Base-by-base conservation (phyloP, 2,797 vertebrate genomes). In the Odontamblyopus rebecca region DNA sequence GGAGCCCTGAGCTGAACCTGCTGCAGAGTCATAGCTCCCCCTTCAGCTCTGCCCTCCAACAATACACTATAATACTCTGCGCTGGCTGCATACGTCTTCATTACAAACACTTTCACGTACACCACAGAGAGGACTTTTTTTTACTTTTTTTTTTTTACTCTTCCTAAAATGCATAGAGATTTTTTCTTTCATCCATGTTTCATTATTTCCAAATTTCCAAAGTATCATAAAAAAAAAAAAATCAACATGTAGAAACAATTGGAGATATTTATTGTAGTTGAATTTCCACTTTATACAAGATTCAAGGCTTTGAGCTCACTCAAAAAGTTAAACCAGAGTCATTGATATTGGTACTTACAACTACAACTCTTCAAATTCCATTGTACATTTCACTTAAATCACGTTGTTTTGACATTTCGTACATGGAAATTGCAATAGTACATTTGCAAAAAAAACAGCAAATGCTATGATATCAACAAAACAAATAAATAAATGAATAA, bases 21-120 rank as follows among this genome's bases (percentile, higher is more conserved):
- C 86, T 95, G 89, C 70, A 92, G 96, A 96, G 94, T 95, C 92
- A 96, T 91, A 97, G 97, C 96, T 96, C 96, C 97, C 96, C 97
- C 96, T 99, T 97, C 91, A 94, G 91, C 79, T 81, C 86, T 75
- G 51, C 69, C 77, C 72, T 70, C 73, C 79, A 75, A 66, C 13
- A 60, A 68, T 60, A 69, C 79, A 48, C 44, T 15, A 48, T 4
- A 48, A 48, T 5, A 83, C 77, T 84, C 85, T 72, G 85, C 78
- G 75, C 54, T 70, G 65, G 76, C 61, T 29, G 85, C 87, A 90
- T 89, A 86, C 67, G 77, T 89, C 87, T 89, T 89, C 86, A 89
- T 91, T 86, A 87, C 75, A 29, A 68, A 74, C 77, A 77, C 72
- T 77, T 77, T 82, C 82, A 67, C 74, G 77, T 81, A 63, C 66